Percentiles rank a stretch among this genome's conserved stretches.
These are phyloP conservation scores for Athetis lepigone DNA, from an alignment of 2,888 invertebrate species.

Conservation along the genomic window DNA sequence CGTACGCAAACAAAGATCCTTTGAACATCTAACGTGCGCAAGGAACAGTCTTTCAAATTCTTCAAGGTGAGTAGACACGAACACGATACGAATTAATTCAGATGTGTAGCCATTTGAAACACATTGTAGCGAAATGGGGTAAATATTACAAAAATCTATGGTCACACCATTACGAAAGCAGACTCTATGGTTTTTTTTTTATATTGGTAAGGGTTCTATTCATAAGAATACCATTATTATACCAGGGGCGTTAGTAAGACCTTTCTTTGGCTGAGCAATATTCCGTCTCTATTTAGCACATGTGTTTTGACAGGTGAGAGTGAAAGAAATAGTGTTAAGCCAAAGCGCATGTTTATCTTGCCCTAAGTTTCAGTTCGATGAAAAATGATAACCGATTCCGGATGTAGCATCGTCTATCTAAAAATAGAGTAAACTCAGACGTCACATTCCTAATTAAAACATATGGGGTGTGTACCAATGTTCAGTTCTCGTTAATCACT, in stretches of 20 bases:
- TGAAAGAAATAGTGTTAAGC: too few relatives aligned
- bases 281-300: too few relatives aligned
- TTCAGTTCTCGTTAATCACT: conserved; percentile 10
- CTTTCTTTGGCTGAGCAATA: too few relatives aligned
- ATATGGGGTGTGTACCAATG: background rate
- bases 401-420: background rate
- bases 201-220: too few relatives aligned
- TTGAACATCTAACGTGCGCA: conserved; percentile 17
- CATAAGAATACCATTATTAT: too few relatives aligned
- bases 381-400: background rate
- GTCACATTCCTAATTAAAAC: too few relatives aligned
- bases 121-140: background rate
- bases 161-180: background rate
- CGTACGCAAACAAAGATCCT: conserved; percentile 24
- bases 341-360: too few relatives aligned
- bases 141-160: background rate
- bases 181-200: too few relatives aligned
- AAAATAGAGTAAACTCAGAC: too few relatives aligned
- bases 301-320: too few relatives aligned
- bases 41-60: conserved; percentile 20
- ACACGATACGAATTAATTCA: background rate
- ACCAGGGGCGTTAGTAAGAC: too few relatives aligned
- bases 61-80: conserved; percentile 19
- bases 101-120: too few relatives aligned
- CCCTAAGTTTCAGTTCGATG: background rate